A percentile compares a stretch with the other conserved stretches of the same genome.
These are phyloP conservation scores for Marasmarcha lunaedactyla DNA, from an alignment of 2,888 invertebrate species.

Conservation along the genomic window DNA sequence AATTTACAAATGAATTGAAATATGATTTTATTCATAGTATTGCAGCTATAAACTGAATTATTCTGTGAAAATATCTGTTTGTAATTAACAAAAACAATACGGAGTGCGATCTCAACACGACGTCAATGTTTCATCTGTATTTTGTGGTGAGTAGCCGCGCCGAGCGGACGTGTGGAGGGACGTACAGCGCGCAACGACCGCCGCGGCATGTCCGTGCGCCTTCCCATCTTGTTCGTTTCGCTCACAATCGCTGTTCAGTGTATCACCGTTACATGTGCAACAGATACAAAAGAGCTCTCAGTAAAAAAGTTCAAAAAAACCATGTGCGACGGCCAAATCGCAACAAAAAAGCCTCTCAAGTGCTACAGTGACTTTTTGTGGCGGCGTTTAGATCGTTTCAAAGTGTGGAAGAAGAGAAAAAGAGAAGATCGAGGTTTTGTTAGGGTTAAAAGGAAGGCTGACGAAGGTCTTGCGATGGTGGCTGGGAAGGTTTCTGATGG, in stretches of 20 bases:
- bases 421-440: conserved; percentile 18
- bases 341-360: conserved; percentile 23
- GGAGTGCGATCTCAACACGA: no score
- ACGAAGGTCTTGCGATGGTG: conserved; percentile 1
- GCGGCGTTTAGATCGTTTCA: conserved; percentile 36
- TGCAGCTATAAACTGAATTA: no score
- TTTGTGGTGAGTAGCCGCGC: not conserved
- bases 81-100: no score
- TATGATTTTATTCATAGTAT: no score
- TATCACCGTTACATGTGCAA: conserved; percentile 10
- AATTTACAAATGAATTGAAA: no score
- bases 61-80: no score
- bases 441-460: not conserved
- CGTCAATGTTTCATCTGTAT: no score
- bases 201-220: not conserved
- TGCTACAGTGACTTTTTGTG: conserved; percentile 26
- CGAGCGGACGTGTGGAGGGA: no score
- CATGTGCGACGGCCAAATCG: conserved; percentile 15
- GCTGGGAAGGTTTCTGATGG: not conserved
- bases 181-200: no score
- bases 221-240: not conserved
- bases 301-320: conserved; percentile 19
- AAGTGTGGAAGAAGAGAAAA: conserved; percentile 52
- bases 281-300: conserved; percentile 16
- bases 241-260: not conserved